Conservation (phyloP, 2,113 vertebrate genomes). For the Albula goreensis region DNA sequence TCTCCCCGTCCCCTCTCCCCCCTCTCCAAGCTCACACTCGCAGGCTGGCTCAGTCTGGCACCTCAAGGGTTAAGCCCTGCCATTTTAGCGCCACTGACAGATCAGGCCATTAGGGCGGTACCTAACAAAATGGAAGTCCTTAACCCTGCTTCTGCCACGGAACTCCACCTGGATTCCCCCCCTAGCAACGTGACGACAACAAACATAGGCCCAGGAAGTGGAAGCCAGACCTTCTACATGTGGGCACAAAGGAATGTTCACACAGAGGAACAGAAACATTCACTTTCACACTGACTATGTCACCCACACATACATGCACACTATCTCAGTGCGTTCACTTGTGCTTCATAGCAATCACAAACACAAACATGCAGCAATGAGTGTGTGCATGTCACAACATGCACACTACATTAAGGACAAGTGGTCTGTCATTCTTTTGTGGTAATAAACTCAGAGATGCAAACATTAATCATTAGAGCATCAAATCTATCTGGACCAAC, state of each 20-base stretch:
- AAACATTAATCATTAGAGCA: neutral
- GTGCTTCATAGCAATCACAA: neutral
- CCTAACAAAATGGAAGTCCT: constrained; percentile 91
- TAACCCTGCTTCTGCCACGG: constrained; percentile 78
- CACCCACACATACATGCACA: constrained; percentile 27
- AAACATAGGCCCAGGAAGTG: constrained; percentile 53
- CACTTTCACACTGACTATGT: neutral
- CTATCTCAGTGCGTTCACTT: neutral
- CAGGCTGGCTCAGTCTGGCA: constrained; percentile 53
- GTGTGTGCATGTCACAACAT: neutral
- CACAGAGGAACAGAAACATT: constrained; percentile 31
- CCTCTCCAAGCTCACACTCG: constrained; percentile 35
- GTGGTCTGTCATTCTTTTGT: neutral
- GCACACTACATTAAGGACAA: neutral
- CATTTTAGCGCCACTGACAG: constrained; percentile 89
- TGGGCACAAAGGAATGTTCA: constrained; percentile 52
- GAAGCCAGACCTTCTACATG: constrained; percentile 41
- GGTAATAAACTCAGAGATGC: neutral
- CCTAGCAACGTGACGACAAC: constrained; percentile 60
- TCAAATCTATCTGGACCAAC: neutral
- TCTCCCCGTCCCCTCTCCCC: constrained; percentile 34
- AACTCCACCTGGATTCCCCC: constrained; percentile 69
- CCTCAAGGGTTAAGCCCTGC: constrained; percentile 86
- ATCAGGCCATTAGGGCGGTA: constrained; percentile 88
- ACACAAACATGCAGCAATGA: neutral